phyloP scores from a whole-genome alignment of 1,140 invertebrate species.

The Galleria mellonella region DNA sequence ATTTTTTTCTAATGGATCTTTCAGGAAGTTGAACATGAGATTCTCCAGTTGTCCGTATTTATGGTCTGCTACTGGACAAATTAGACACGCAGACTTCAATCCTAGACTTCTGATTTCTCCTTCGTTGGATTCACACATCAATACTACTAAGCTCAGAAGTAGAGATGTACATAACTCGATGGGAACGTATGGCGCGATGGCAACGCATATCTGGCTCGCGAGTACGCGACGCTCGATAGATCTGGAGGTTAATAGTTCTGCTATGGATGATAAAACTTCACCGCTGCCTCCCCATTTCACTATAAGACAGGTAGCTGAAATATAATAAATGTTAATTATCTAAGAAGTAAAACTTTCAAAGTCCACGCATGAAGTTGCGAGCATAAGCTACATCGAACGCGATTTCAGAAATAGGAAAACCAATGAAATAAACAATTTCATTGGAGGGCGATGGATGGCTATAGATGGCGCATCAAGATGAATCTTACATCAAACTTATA shows the following conservation, averaged over 20 bases:
- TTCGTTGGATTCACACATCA: slow-evolving; percentile 70
- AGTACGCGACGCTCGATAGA: slow-evolving; percentile 45
- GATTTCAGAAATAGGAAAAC: too few species aligned
- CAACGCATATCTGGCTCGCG: slow-evolving; percentile 56
- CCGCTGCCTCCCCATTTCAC: slow-evolving; percentile 64
- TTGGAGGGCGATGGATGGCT: too few species aligned
- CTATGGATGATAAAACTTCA: slow-evolving; percentile 56
- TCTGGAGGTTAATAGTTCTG: slow-evolving; percentile 46
- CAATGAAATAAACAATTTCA: too few species aligned
- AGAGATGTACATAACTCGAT: slow-evolving; percentile 65
- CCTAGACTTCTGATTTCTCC: slow-evolving; percentile 50
- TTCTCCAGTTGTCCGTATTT: slow-evolving; percentile 66
- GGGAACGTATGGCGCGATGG: slow-evolving; percentile 56
- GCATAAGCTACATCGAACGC: too few species aligned
- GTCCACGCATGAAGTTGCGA: too few species aligned
- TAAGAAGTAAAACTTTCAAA: too few species aligned
- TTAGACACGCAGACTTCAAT: slow-evolving; percentile 52
- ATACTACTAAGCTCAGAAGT: slow-evolving; percentile 57
- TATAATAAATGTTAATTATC: slow-evolving; percentile 6
- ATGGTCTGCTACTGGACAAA: slow-evolving; percentile 56
- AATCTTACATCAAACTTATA: too few species aligned
- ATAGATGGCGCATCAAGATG: too few species aligned
- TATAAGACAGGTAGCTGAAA: slow-evolving; percentile 53
- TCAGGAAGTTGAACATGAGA: slow-evolving; percentile 61
- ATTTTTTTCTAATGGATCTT: slow-evolving; percentile 52